Conservation (phyloP, 2,113 vertebrate species). For the Regulus satrapa region DNA sequence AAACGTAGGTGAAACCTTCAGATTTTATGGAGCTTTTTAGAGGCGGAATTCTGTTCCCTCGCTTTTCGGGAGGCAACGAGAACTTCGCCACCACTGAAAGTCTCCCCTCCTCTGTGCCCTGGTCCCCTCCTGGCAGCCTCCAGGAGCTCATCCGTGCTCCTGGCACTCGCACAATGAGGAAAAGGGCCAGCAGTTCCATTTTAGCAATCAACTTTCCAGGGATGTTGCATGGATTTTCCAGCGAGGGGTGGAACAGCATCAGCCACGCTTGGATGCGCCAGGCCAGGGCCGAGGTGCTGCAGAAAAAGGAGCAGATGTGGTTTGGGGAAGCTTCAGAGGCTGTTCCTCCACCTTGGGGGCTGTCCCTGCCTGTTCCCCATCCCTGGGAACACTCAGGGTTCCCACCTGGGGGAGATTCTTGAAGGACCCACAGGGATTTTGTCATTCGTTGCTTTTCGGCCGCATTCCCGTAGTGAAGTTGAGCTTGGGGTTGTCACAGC, state of each 20-base stretch:
- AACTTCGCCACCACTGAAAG: background rate
- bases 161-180: background rate
- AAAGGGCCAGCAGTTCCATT: background rate
- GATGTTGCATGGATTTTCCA: slow-evolving; percentile 51
- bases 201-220: slow-evolving; percentile 33
- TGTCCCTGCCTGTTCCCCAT: background rate
- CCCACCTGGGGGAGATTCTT: background rate
- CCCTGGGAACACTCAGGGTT: background rate
- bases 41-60: no score
- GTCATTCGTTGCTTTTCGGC: accelerated
- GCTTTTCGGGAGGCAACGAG: background rate
- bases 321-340: background rate
- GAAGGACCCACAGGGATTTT: accelerated
- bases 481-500: background rate
- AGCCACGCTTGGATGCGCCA: background rate
- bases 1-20: background rate
- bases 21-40: background rate
- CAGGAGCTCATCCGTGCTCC: background rate
- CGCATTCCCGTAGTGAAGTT: accelerated
- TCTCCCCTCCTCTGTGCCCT: background rate
- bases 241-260: background rate
- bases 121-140: background rate
- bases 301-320: background rate
- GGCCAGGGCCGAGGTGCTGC: background rate
- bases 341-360: accelerated